phyloP scores from a whole-genome alignment of 2,797 vertebrate genomes.

The Aeoliscus strigatus region DNA sequence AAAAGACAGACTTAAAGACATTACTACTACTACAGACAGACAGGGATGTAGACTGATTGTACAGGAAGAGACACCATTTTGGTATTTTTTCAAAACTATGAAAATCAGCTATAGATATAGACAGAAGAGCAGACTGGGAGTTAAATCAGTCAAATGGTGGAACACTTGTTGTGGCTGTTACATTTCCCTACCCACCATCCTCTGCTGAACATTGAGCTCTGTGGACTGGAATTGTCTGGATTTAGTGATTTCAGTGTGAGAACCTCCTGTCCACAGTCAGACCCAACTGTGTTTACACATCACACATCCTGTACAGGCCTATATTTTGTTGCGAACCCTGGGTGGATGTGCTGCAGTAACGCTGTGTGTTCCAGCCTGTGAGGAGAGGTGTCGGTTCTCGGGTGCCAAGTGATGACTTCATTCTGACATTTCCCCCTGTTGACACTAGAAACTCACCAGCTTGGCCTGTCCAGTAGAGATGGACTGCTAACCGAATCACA shows the following conservation, averaged over 20 bases:
- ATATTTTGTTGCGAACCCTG: conserved; percentile 2
- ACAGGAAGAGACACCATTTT: no score
- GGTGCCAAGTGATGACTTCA: conserved; percentile 56
- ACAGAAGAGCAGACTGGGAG: conserved; percentile 27
- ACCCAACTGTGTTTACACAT: conserved; percentile 7
- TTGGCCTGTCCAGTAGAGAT: no score
- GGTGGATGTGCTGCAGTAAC: conserved; percentile 23
- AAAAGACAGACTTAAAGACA: no score
- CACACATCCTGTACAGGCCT: conserved; percentile 5
- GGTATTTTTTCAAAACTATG: no score
- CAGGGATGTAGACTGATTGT: no score
- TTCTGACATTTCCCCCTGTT: conserved; percentile 59
- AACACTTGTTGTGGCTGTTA: conserved; percentile 17
- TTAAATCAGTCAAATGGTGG: conserved; percentile 31
- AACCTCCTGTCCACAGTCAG: conserved; percentile 8
- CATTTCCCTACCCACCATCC: conserved; percentile 19
- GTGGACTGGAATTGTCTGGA: conserved; percentile 20
- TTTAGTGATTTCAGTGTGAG: conserved; percentile 11
- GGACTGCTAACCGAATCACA: no score
- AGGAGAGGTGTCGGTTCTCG: conserved; percentile 18
- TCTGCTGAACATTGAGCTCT: conserved; percentile 21
- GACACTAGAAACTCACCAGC: conserved; percentile 50
- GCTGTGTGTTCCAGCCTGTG: conserved; percentile 27
- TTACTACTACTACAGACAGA: no score
- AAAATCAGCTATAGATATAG: not conserved